phyloP scores from a whole-genome alignment of 2,888 invertebrate species.

The Malthinus flaveolus region DNA sequence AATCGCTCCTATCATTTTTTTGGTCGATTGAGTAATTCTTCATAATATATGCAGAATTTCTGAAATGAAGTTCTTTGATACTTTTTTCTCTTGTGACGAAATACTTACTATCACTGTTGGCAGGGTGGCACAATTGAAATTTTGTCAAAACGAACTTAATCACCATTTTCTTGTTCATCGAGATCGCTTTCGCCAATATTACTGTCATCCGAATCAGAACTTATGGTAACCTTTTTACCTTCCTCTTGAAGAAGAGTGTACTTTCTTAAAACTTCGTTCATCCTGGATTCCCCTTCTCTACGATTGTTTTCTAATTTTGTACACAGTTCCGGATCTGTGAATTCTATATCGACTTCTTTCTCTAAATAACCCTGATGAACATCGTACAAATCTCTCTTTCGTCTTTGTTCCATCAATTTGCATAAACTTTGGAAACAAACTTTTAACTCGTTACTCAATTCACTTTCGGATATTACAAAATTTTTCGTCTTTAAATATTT shows the following conservation, averaged over 20 bases:
- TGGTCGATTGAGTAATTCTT: too few relatives aligned
- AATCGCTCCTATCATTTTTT: too few relatives aligned
- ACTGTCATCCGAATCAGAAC: background rate
- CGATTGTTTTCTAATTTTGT: background rate
- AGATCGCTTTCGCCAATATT: background rate
- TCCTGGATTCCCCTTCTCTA: background rate
- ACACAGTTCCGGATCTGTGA: too few relatives aligned
- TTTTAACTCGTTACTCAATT: background rate
- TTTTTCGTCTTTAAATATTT: background rate
- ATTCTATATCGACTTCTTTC: background rate
- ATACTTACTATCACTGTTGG: too few relatives aligned
- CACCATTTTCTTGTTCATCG: too few relatives aligned
- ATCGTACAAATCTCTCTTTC: background rate
- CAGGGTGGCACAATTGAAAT: too few relatives aligned
- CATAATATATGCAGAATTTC: too few relatives aligned
- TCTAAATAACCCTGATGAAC: background rate
- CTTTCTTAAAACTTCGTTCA: background rate
- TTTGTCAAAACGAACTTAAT: too few relatives aligned
- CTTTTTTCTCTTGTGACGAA: too few relatives aligned
- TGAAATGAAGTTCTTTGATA: too few relatives aligned
- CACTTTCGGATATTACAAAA: background rate
- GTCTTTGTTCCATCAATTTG: background rate
- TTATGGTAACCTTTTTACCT: background rate
- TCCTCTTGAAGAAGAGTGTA: background rate
- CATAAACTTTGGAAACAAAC: background rate